These are phyloP conservation scores for Proisotoma minuta DNA, from an alignment of 2,888 invertebrate genomes.

Conservation along the genomic window DNA sequence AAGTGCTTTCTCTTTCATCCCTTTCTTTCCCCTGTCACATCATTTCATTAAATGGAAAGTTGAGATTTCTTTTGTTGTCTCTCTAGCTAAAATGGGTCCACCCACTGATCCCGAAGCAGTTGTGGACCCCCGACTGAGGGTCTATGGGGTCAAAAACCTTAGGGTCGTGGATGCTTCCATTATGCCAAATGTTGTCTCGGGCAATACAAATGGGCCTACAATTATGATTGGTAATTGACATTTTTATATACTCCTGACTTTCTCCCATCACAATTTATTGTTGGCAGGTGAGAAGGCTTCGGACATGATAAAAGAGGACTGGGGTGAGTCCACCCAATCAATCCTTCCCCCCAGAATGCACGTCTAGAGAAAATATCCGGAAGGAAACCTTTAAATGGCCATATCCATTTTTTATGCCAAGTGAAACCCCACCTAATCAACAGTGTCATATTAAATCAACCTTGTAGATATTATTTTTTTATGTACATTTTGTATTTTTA, in stretches of 20 bases:
- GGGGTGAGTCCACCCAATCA: slow-evolving; percentile 47
- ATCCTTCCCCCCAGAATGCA: slow-evolving; percentile 14
- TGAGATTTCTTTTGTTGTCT: background rate
- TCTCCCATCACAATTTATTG: slow-evolving; percentile 53
- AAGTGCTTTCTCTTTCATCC: too few species aligned
- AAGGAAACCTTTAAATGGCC: background rate
- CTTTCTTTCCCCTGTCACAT: too few species aligned
- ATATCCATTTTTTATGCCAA: background rate
- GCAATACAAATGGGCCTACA: slow-evolving; percentile 69
- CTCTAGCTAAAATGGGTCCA: slow-evolving; percentile 68
- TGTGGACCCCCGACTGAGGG: slow-evolving; percentile 64
- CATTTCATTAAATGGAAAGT: background rate
- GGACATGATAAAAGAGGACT: slow-evolving; percentile 63
- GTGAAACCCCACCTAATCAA: too few species aligned
- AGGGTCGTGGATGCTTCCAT: slow-evolving; percentile 55
- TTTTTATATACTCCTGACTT: background rate
- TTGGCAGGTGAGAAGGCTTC: slow-evolving; percentile 72
- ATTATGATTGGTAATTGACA: background rate
- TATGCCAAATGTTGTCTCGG: slow-evolving; percentile 71
- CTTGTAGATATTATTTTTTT: too few species aligned
- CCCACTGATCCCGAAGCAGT: slow-evolving; percentile 60
- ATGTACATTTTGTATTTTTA: too few species aligned
- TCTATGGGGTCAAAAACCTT: slow-evolving; percentile 52
- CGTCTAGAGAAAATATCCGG: background rate
- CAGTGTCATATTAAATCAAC: too few species aligned